phyloP scores from a whole-genome alignment of 2,113 vertebrate species.

The Oreocharis arfaki region DNA sequence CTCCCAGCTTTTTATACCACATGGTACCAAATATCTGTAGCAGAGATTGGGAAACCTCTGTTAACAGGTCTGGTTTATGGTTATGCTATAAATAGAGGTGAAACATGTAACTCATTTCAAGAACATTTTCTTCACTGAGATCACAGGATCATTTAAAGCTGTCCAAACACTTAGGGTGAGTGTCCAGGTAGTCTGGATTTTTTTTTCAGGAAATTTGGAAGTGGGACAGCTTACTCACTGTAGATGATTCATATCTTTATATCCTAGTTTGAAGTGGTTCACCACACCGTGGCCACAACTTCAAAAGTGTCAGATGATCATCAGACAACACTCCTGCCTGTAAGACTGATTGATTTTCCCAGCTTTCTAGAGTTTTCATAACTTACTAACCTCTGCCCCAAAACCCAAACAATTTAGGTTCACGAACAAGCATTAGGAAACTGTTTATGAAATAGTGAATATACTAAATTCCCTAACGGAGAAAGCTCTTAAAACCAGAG shows the following conservation, averaged over 20 bases:
- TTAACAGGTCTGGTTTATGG: constrained; percentile 47
- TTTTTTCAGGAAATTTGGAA: constrained; percentile 35
- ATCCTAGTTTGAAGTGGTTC: constrained; percentile 35
- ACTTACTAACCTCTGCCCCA: not conserved
- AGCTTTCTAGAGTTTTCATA: constrained; percentile 8
- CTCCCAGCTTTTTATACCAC: not conserved
- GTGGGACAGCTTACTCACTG: constrained; percentile 11
- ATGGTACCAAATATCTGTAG: constrained; percentile 9
- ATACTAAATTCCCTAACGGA: not conserved
- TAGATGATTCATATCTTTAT: constrained; percentile 44
- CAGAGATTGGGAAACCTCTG: constrained; percentile 43
- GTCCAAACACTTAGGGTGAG: constrained; percentile 30
- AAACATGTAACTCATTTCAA: constrained; percentile 52
- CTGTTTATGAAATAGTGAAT: constrained; percentile 2
- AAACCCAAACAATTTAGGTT: constrained; percentile 12
- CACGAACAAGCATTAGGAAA: constrained; percentile 18
- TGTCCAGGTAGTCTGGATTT: constrained; percentile 25
- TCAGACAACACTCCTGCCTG: not conserved
- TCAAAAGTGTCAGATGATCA: constrained; percentile 23
- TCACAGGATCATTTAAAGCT: constrained; percentile 54
- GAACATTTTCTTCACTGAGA: constrained; percentile 50
- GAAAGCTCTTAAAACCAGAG: not conserved
- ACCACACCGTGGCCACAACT: not conserved
- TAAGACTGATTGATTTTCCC: not conserved
- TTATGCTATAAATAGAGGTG: constrained; percentile 58